phyloP scores from a whole-genome alignment of 2,113 vertebrate species.

The Saguinus imperator region DNA sequence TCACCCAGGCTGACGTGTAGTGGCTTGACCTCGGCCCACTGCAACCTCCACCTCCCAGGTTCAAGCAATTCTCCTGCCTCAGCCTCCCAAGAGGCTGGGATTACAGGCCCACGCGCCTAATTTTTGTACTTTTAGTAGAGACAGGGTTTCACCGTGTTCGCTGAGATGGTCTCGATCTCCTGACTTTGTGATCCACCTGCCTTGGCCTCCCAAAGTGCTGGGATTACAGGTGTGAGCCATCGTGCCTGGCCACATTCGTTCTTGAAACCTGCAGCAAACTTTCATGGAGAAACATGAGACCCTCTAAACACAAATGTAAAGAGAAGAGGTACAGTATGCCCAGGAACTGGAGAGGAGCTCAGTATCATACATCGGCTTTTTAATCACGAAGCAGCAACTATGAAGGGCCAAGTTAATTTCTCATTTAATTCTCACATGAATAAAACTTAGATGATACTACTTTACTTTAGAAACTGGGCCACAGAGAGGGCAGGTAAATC shows the following conservation, averaged over 20 bases:
- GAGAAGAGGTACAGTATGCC: background rate
- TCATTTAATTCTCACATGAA: background rate
- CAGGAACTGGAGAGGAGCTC: background rate
- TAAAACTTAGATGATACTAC: background rate
- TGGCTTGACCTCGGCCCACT: too few species aligned
- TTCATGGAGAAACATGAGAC: background rate
- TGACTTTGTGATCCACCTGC: too few species aligned
- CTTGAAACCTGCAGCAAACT: slow-evolving; percentile 39
- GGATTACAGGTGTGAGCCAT: too few species aligned
- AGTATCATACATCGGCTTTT: background rate
- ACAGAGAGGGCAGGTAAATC: background rate
- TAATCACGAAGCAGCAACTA: background rate
- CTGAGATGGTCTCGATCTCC: too few species aligned
- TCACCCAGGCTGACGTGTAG: too few species aligned
- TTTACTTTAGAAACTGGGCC: background rate
- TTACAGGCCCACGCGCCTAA: too few species aligned
- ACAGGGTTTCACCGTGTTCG: too few species aligned
- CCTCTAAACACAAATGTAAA: background rate
- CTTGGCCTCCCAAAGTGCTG: too few species aligned
- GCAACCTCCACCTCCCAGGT: too few species aligned
- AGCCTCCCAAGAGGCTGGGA: too few species aligned
- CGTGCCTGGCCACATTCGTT: background rate
- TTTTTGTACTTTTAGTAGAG: too few species aligned
- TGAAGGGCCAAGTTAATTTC: background rate
- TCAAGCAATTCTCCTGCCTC: too few species aligned